Evolutionary conservation across 2,888 invertebrate species (phyloP), one percentile per base, ranked within the genome.

Genomic region (Pristionchus arcanus): DNA sequence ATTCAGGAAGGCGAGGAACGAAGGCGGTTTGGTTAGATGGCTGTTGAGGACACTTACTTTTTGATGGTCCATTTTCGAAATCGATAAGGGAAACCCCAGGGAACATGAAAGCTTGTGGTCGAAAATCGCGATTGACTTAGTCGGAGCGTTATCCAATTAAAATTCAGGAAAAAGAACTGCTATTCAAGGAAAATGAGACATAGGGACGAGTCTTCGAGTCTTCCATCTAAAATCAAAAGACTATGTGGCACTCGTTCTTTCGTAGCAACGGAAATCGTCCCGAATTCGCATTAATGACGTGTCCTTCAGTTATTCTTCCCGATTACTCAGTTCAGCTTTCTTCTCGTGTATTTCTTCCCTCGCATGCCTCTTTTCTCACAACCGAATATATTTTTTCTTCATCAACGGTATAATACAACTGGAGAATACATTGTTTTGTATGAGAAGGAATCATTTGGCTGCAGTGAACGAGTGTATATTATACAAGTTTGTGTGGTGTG

Each of bases 391-490:
- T 49, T 81, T 49, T 49, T 49, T 49, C 49, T 81, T 74, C 74
- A 74, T 74, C 81, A 28, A 81, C 42, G 49, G 28, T 81, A 81
- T 81, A 81, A 81, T 81, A 81, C 81, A 81, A 42, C 28, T 28
- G 28, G 81, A 49, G 49, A 81, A 81, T 81, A 81, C 81, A 81
- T 49, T 81, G 81, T 81, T 7, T 81, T 81, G 37, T 81, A 31
- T 49, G 74, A 74, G 74, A 37, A 19, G 81, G 81, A 81, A 81
- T 81, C 81, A 81, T 81, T 81, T 81, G 81, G 81, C 81, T 81
- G 81, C 49, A 53, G 77, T 37, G 49, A 81, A 28, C 81, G 81
- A 81, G 77, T 77, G 74, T 74, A 74, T 74, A 81, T 49, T 28
- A 53, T 81, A 81, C 49, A 81, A 11, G 42, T 81, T 49, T 37